phyloP scores from a whole-genome alignment of 2,797 vertebrate genomes.

The Salmo trutta region DNA sequence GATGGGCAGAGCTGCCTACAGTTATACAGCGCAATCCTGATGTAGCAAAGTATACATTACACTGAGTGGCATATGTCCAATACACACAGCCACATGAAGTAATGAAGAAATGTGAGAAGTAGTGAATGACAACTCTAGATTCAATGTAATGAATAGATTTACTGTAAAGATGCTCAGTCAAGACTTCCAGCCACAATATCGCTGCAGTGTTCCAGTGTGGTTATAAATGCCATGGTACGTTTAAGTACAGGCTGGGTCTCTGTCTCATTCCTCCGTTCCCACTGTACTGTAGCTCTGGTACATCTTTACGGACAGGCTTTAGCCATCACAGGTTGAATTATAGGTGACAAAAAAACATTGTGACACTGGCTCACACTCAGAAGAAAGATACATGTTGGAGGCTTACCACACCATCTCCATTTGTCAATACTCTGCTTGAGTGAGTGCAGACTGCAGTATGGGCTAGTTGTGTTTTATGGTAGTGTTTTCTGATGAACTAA shows the following conservation, averaged over 20 bases:
- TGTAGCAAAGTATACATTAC: not conserved
- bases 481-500: not conserved
- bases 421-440: not conserved
- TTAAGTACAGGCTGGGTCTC: conserved; percentile 5
- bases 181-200: conserved; percentile 30
- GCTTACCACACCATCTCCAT: not conserved
- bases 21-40: not conserved
- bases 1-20: not conserved
- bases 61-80: not conserved
- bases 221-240: conserved; percentile 3
- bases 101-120: not conserved
- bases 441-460: not conserved
- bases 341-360: not conserved
- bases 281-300: not conserved
- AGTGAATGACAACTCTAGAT: conserved; percentile 6
- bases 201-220: conserved; percentile 15
- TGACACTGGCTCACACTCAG: not conserved
- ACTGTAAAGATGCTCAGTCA: conserved; percentile 28
- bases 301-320: not conserved
- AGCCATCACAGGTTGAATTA: not conserved
- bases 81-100: not conserved
- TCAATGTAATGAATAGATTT: conserved; percentile 37
- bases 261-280: not conserved
- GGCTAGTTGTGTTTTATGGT: not conserved
- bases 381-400: not conserved